Conservation (phyloP, 2,888 invertebrate species). For the Hirtodrosophila confusa region DNA sequence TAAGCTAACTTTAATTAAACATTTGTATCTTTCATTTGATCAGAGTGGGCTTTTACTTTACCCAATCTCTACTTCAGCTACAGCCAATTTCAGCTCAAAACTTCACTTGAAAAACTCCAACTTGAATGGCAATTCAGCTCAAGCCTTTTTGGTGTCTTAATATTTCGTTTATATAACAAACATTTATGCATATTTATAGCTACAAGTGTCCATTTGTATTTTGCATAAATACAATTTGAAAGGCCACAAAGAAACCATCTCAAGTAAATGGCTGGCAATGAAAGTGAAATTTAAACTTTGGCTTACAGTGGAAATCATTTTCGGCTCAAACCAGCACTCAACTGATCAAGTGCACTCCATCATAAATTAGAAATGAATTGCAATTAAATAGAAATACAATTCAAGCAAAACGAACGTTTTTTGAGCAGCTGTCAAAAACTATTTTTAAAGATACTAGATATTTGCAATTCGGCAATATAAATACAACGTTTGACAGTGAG, state of each 20-base stretch:
- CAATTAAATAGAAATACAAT: conserved; percentile 36
- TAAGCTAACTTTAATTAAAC: too few species aligned
- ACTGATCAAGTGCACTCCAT: conserved; percentile 38
- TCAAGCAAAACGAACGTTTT: conserved; percentile 11
- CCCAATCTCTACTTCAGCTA: too few species aligned
- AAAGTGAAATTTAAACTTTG: conserved; percentile 53
- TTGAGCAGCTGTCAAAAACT: conserved; percentile 27
- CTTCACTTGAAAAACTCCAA: conserved; percentile 10
- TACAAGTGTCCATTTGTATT: conserved; percentile 36
- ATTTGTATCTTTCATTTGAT: too few species aligned
- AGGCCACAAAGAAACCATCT: conserved; percentile 34
- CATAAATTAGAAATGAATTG: conserved; percentile 35
- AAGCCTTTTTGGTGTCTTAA: conserved; percentile 16
- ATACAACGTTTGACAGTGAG: too few species aligned
- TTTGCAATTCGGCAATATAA: background rate
- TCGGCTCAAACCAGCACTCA: conserved; percentile 15
- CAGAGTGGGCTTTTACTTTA: too few species aligned
- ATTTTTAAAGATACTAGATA: conserved; percentile 5
- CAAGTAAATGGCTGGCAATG: conserved; percentile 32
- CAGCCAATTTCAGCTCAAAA: conserved; percentile 1
- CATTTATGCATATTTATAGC: conserved; percentile 35
- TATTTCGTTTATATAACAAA: conserved; percentile 34
- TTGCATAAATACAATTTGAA: conserved; percentile 46
- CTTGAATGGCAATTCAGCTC: conserved; percentile 14
- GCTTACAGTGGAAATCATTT: conserved; percentile 3